Conservation (phyloP, 2,888 invertebrate genomes). For the Stenolophus ochropezus region DNA sequence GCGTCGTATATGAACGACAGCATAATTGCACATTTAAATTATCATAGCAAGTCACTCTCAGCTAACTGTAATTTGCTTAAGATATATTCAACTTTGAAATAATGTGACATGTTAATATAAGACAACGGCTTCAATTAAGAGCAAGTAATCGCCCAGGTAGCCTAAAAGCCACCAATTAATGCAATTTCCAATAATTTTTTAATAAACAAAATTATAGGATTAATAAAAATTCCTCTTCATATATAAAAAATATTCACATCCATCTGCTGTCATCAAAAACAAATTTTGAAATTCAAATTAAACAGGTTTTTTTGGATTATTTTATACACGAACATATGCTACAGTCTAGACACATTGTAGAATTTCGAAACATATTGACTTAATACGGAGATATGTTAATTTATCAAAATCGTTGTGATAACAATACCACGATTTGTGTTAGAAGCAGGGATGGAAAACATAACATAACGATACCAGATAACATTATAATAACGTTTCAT, state of each 20-base stretch:
- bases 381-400: no score
- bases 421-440: no score
- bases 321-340: no score
- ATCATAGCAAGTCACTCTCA: conserved; percentile 1
- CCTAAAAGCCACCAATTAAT: background rate
- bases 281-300: no score
- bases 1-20: conserved; percentile 10
- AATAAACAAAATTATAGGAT: background rate
- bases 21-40: conserved; percentile 25
- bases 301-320: no score
- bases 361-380: no score
- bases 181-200: background rate
- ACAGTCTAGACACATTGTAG: no score
- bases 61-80: conserved; percentile 3
- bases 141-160: background rate
- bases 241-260: background rate
- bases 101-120: background rate
- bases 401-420: no score
- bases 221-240: background rate
- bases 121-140: background rate
- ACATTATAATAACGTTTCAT: no score
- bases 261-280: no score
- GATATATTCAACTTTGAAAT: background rate
- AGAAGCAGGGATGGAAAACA: no score
- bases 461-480: no score